These are phyloP conservation scores for Cecidostiba fungosa DNA, from an alignment of 2,888 invertebrate species.

Conservation along the genomic window DNA sequence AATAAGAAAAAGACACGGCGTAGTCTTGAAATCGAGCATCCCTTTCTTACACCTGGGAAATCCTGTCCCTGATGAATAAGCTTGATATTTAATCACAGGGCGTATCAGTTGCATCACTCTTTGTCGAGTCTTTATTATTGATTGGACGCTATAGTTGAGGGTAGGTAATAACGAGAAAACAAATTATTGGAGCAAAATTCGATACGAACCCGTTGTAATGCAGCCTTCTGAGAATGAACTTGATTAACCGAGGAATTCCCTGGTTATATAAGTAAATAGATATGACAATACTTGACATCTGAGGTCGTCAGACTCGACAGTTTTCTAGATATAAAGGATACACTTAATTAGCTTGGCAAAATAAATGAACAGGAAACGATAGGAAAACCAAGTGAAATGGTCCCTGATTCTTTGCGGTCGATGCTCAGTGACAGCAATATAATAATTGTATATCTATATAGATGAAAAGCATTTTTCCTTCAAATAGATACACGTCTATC, in stretches of 20 bases:
- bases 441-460: neutral
- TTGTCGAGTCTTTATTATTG: slow-evolving; percentile 26
- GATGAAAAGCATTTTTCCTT: slow-evolving; percentile 28
- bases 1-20: slow-evolving; percentile 28
- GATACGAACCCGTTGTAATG: neutral
- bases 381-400: neutral
- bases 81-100: slow-evolving; percentile 70
- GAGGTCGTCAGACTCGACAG: neutral
- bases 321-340: neutral
- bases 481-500: neutral
- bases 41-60: slow-evolving; percentile 69
- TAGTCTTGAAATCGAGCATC: slow-evolving; percentile 30
- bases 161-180: neutral
- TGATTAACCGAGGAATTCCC: neutral
- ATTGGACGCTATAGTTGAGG: neutral
- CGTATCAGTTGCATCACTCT: slow-evolving; percentile 26
- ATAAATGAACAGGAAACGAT: neutral
- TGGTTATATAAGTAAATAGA: neutral
- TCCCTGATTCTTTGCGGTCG: neutral
- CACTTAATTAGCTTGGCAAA: neutral
- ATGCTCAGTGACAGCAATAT: neutral
- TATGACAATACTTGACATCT: neutral
- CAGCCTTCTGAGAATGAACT: neutral
- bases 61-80: slow-evolving; percentile 70
- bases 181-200: slow-evolving; percentile 24